A percentile compares a stretch with the other conserved stretches of the same genome.
phyloP scores from a whole-genome alignment of 2,888 invertebrate genomes.

The Cataglyphis cursor region DNA sequence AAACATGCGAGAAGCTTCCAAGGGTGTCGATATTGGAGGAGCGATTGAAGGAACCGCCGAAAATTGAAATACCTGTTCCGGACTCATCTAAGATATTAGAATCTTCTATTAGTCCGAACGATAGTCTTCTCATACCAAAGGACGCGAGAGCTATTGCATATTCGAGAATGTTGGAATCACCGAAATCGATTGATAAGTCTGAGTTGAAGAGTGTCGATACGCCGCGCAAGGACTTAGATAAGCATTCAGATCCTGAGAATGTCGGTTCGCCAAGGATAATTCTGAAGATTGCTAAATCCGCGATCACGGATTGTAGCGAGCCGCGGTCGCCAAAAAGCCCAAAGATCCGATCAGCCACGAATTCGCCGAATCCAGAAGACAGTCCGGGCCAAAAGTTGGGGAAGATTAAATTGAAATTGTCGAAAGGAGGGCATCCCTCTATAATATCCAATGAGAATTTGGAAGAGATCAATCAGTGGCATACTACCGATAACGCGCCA shows the following conservation, averaged over 20 bases:
- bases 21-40: constrained; percentile 83
- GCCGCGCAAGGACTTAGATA: constrained; percentile 81
- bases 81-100: constrained; percentile 77
- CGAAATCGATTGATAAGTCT: constrained; percentile 69
- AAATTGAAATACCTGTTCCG: constrained; percentile 82
- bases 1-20: constrained; percentile 76
- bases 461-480: constrained; percentile 82
- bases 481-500: constrained; percentile 79
- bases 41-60: constrained; percentile 82
- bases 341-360: constrained; percentile 84
- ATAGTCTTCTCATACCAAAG: constrained; percentile 81
- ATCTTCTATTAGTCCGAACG: constrained; percentile 77
- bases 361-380: constrained; percentile 85
- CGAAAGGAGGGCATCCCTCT: constrained; percentile 86
- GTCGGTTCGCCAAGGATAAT: constrained; percentile 85
- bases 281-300: constrained; percentile 85
- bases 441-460: constrained; percentile 84
- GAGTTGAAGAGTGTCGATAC: constrained; percentile 79
- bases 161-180: constrained; percentile 80
- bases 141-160: constrained; percentile 76
- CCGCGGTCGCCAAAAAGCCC: constrained; percentile 85
- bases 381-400: constrained; percentile 87
- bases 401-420: constrained; percentile 88
- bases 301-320: constrained; percentile 84
- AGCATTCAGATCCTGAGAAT: constrained; percentile 81